A percentile compares a stretch with the other conserved stretches of the same genome.
Evolutionary conservation across 2,113 vertebrate species (phyloP).

Genomic region (Naja naja): DNA sequence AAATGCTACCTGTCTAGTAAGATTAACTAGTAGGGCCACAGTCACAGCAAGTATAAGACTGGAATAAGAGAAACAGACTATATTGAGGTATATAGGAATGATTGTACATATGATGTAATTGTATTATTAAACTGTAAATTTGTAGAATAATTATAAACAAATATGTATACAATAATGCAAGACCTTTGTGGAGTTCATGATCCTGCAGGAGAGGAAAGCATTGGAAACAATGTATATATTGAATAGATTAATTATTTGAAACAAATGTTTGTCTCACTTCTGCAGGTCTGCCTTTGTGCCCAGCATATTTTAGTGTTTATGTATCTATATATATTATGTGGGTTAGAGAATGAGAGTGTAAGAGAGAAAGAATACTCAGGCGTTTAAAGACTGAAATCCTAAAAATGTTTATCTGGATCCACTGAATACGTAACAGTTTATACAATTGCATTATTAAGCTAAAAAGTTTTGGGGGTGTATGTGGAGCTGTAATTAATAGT

Average conservation of each 20-base stretch:
- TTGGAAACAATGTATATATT: background rate
- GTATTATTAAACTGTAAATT: background rate
- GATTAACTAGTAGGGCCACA: slow-evolving; percentile 31
- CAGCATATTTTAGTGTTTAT: background rate
- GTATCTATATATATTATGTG: too few relatives aligned
- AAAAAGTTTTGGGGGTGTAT: background rate
- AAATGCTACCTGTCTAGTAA: slow-evolving; percentile 46
- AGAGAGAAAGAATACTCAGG: background rate
- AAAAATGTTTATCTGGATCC: background rate
- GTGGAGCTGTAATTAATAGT: background rate
- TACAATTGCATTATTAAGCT: background rate
- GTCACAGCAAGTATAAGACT: accelerated
- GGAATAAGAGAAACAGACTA: background rate
- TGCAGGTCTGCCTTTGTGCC: background rate
- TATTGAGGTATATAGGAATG: background rate
- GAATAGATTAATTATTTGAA: background rate
- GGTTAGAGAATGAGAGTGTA: background rate
- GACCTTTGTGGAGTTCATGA: background rate
- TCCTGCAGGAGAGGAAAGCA: background rate
- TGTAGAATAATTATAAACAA: background rate
- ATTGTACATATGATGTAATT: background rate
- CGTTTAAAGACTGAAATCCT: background rate
- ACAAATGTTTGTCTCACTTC: background rate
- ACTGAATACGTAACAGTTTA: background rate
- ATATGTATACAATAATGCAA: background rate